Evolutionary conservation across 1,140 invertebrate species (phyloP).

Genomic region (Micrasema longulum): DNA sequence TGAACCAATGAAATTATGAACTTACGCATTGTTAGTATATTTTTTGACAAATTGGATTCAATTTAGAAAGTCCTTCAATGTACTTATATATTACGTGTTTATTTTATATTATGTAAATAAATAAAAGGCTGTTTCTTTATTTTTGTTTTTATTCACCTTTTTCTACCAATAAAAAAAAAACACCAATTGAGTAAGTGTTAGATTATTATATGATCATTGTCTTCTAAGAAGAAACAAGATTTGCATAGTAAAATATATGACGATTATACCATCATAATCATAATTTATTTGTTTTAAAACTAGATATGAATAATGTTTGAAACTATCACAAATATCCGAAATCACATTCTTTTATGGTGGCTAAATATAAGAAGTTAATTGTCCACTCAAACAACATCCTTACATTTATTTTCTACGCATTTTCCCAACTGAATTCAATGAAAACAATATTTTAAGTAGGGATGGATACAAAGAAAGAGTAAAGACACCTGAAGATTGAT

Average conservation of each 20-base stretch:
- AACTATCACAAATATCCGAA: constrained; percentile 55
- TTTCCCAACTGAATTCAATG: constrained; percentile 3
- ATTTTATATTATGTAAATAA: background rate
- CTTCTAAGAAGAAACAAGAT: constrained; percentile 50
- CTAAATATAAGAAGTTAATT: constrained; percentile 3
- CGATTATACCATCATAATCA: constrained; percentile 30
- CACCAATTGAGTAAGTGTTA: constrained; percentile 49
- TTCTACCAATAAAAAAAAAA: constrained; percentile 50
- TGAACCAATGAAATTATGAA: too few species aligned
- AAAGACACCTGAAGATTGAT: too few species aligned
- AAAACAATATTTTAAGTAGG: background rate
- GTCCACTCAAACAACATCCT: constrained; percentile 11
- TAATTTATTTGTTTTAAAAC: constrained; percentile 29
- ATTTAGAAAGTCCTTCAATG: too few species aligned
- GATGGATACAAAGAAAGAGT: background rate
- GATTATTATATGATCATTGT: constrained; percentile 45
- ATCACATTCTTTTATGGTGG: constrained; percentile 52
- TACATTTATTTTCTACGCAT: constrained; percentile 11
- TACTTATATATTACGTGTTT: too few species aligned
- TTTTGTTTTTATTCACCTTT: constrained; percentile 48
- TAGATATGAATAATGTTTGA: constrained; percentile 42
- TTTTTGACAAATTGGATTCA: too few species aligned
- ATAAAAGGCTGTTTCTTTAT: constrained; percentile 17
- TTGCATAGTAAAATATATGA: constrained; percentile 54
- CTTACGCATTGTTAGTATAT: too few species aligned